Evolutionary conservation across 2,113 vertebrate genomes (phyloP), one percentile per base, ranked within the genome.

Genomic region (Triplophysa dalaica): DNA sequence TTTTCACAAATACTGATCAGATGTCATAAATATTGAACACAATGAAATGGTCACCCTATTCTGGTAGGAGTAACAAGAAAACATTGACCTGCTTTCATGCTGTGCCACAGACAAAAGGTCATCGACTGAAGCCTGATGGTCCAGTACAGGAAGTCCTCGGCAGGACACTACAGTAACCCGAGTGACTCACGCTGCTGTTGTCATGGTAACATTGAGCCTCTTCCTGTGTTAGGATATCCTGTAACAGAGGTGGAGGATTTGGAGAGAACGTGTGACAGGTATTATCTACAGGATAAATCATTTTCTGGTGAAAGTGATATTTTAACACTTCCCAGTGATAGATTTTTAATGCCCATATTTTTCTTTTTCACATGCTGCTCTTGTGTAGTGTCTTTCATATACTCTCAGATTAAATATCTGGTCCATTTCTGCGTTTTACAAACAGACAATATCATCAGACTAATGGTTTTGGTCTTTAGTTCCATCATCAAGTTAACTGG

Each of bases 311-410:
- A 19, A 45, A 16, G 14, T 17, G 22, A 12, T 4, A n/a, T 58
- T 19, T 74, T 22, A 3, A 41, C 16, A 24, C 14, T 2, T 74
- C 13, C 21, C 33, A 22, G 41, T 12, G 12, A 11, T 24, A 26
- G 67, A 52, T 2, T 52, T 1, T 67, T 7, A 38, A 64, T 33
- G 33, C 33, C 33, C 0, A 33, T 33, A 33, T n/a, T n/a, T n/a
- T n/a, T n/a, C n/a, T 92, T 91, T 92, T 70, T 79, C 16, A 77
- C 63, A 73, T 21, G 24, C 61, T 82, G 64, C 33, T 74, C 24
- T 81, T 77, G 67, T 70, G 58, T 88, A 90, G 84, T 84, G 58
- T 84, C 13, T 70, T 91, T 92, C 87, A 90, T 92, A 91, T 16
- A 54, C 50, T 17, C 14, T 54, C 14, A 54, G n/a, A 21, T 58